phyloP scores from a whole-genome alignment of 2,797 vertebrate species.

The Centropyge bicolor region DNA sequence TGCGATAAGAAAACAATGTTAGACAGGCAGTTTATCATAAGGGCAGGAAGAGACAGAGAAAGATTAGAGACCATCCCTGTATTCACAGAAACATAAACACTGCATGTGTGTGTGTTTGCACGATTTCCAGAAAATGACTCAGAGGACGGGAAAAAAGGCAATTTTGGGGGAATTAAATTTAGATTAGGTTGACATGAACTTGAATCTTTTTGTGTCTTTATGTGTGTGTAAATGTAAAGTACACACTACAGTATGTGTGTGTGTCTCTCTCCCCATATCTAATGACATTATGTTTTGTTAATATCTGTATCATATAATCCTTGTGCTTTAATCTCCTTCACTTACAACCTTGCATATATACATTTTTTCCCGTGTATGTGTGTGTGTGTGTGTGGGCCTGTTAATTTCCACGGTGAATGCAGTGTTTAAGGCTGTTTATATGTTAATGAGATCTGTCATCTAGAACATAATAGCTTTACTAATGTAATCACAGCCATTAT shows the following conservation, averaged over 20 bases:
- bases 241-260: background rate
- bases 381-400: conserved; percentile 37
- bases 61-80: conserved; percentile 73
- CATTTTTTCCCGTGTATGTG: conserved; percentile 22
- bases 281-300: conserved; percentile 61
- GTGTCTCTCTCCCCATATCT: conserved; percentile 17
- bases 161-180: conserved; percentile 50
- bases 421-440: conserved; percentile 70
- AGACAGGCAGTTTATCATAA: conserved; percentile 83
- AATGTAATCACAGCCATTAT: conserved; percentile 77
- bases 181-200: conserved; percentile 41
- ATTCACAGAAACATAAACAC: conserved; percentile 64
- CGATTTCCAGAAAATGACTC: conserved; percentile 61
- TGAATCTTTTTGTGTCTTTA: background rate
- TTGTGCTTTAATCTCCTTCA: conserved; percentile 51
- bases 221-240: background rate
- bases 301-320: conserved; percentile 64
- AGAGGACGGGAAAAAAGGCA: conserved; percentile 19
- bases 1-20: conserved; percentile 79
- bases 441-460: conserved; percentile 78
- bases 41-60: conserved; percentile 79
- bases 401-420: conserved; percentile 59
- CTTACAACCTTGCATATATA: conserved; percentile 41
- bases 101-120: conserved; percentile 5
- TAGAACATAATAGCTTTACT: conserved; percentile 69